A percentile compares a stretch with the other conserved stretches of the same genome.
These are phyloP conservation scores for Pogona vitticeps DNA, from an alignment of 2,113 vertebrate species.

Conservation along the genomic window DNA sequence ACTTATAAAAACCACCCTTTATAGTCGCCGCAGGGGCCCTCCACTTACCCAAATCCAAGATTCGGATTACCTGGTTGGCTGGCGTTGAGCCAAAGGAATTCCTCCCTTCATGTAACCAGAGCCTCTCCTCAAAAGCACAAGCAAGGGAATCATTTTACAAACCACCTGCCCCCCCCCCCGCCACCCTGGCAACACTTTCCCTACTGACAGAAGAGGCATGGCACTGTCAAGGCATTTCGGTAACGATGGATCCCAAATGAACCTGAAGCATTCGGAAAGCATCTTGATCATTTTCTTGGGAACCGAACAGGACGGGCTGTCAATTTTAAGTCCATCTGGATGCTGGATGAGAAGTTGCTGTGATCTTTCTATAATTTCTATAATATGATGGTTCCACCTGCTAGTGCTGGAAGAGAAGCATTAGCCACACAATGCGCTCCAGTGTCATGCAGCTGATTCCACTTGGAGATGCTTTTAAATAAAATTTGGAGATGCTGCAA, in stretches of 20 bases:
- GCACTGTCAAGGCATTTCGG: neutral
- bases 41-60: slow-evolving; percentile 41
- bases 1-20: slow-evolving; percentile 28
- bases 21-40: slow-evolving; percentile 46
- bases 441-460: neutral
- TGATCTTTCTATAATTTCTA: neutral
- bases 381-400: neutral
- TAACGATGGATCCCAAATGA: neutral
- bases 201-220: slow-evolving; percentile 24
- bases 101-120: slow-evolving; percentile 66
- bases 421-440: too few relatives aligned
- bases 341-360: neutral
- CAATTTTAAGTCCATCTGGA: neutral
- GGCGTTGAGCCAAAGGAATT: slow-evolving; percentile 55
- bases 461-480: neutral
- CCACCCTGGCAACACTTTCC: neutral
- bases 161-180: slow-evolving; percentile 29
- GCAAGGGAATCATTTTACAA: slow-evolving; percentile 64
- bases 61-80: slow-evolving; percentile 58
- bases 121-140: slow-evolving; percentile 62
- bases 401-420: neutral
- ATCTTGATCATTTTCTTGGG: accelerated
- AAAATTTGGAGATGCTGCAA: neutral
- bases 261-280: accelerated
- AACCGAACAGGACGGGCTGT: neutral